Base-by-base conservation (phyloP, 1,140 invertebrate species). In the Zaprionus gabonicus region DNA sequence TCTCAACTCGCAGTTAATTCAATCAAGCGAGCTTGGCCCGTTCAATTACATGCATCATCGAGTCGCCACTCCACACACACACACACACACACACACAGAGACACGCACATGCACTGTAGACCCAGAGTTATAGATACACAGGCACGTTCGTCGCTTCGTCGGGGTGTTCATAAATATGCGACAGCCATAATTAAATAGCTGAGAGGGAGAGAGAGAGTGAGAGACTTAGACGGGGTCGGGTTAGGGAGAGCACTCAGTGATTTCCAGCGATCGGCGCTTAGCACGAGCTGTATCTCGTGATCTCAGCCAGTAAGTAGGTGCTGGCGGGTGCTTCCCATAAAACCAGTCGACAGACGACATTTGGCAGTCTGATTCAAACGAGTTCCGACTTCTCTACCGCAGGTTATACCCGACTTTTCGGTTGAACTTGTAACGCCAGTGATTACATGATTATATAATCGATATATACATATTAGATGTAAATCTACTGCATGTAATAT, bases 211-310 rank as follows among this genome's bases (percentile, higher is more conserved):
- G 51, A 1, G 17, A 53, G 55, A 15, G 51, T 1, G 17, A 53
- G 12, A 53, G 28, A 20, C 13, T 41, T 41, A 5, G 6, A 17
- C n/a, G 41, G n/a, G 41, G 17, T 17, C n/a, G 41, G 41, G 41
- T 17, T 46, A 46, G 9, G n/a, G 41, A n/a, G 7, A 9, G n/a
- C n/a, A 6, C 2, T 25, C 4, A 13, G 9, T 51, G 46, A 51
- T 7, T 69, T 55, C 71, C 58, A 60, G 56, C 62, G 55, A 25
- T 56, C 71, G 71, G 41, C 49, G 74, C 72, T 81, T 90, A 78
- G 75, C 84, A 88, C 84, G 85, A 76, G 84, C 84, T 69, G 55
- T 25, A 81, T 87, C 84, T 87, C 84, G 84, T 87, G 84, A 90
- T 87, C 78, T 23, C 53, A 49, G 49, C 31, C 13, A 63, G 41